A percentile compares a stretch with the other conserved stretches of the same genome.
These are phyloP conservation scores for Colius striatus DNA, from an alignment of 2,113 vertebrate species.

Conservation along the genomic window DNA sequence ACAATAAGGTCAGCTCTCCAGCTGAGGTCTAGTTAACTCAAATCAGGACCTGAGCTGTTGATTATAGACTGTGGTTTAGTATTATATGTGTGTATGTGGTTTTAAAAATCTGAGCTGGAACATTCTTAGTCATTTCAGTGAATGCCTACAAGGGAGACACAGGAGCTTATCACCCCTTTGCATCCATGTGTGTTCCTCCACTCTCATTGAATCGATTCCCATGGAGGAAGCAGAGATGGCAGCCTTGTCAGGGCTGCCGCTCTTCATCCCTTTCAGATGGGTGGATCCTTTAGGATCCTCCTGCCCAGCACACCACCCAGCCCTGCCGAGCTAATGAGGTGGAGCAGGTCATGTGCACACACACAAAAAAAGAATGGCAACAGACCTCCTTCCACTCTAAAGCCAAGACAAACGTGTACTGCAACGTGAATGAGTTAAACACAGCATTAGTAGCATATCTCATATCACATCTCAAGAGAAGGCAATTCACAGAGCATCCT, in stretches of 20 bases:
- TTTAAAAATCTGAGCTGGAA: background rate
- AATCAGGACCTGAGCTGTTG: background rate
- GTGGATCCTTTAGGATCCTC: slow-evolving; percentile 24
- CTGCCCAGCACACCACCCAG: slow-evolving; percentile 1
- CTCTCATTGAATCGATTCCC: background rate
- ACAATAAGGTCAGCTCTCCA: slow-evolving; percentile 38
- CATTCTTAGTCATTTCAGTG: background rate
- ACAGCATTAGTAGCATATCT: background rate
- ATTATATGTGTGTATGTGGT: background rate
- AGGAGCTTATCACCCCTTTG: background rate
- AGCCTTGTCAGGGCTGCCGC: background rate
- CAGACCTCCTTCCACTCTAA: background rate
- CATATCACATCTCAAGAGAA: background rate
- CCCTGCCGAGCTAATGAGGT: slow-evolving; percentile 33
- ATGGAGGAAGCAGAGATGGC: background rate
- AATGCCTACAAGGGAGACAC: background rate
- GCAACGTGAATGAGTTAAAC: background rate
- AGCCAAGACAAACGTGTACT: background rate
- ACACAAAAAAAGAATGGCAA: background rate
- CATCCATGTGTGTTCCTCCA: background rate
- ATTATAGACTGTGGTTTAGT: background rate
- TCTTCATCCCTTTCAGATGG: slow-evolving; percentile 41
- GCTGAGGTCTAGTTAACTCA: slow-evolving; percentile 16
- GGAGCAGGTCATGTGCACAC: slow-evolving; percentile 45
- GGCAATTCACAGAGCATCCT: background rate